Conservation (phyloP, 2,888 invertebrate genomes). For the Agriopis aurantiaria region DNA sequence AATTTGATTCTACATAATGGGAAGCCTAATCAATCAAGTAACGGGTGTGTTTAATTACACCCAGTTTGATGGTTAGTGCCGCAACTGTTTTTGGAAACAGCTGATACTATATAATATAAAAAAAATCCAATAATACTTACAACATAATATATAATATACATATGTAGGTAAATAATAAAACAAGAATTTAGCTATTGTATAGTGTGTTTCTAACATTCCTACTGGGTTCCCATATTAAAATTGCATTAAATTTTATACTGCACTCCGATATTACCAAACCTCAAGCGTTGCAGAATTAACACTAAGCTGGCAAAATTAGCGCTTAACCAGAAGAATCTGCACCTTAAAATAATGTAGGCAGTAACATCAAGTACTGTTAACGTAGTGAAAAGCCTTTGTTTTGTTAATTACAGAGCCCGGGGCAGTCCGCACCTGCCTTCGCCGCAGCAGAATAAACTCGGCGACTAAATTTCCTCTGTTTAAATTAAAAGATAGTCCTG, state of each 20-base stretch:
- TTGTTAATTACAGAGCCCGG: constrained; percentile 77
- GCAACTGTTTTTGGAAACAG: no score
- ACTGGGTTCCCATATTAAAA: background rate
- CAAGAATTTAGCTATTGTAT: no score
- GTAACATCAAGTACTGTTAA: constrained; percentile 72
- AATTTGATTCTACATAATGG: no score
- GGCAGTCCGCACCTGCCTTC: constrained; percentile 73
- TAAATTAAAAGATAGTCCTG: constrained; percentile 74
- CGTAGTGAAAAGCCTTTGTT: constrained; percentile 76
- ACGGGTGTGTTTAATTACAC: no score
- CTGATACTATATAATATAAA: no score
- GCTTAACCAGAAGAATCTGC: constrained; percentile 60
- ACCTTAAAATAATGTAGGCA: constrained; percentile 69
- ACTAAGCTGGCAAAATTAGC: constrained; percentile 40
- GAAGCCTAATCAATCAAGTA: no score
- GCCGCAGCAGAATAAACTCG: constrained; percentile 73
- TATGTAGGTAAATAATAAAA: no score
- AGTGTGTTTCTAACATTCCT: no score
- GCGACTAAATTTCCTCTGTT: constrained; percentile 71
- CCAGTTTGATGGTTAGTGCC: no score
- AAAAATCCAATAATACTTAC: no score
- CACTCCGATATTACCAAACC: constrained; percentile 30
- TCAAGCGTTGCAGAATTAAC: constrained; percentile 40
- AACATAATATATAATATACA: no score
- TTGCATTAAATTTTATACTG: background rate